These are phyloP conservation scores for Xestia c-nigrum DNA, from an alignment of 2,888 invertebrate species.

Conservation along the genomic window DNA sequence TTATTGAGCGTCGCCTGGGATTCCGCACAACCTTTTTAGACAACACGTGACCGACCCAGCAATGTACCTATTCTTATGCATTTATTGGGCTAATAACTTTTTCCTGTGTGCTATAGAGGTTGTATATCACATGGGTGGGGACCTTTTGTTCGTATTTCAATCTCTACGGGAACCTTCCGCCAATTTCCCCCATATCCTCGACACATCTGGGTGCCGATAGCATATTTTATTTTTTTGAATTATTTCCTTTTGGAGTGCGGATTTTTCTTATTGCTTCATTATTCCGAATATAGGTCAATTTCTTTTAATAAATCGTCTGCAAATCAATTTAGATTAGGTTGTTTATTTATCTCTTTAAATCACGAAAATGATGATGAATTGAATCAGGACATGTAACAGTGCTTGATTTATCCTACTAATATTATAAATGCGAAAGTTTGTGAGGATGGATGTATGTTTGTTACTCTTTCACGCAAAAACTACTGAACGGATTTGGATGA, in stretches of 20 bases:
- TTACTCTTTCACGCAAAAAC: too few relatives aligned
- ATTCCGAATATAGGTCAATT: slow-evolving; percentile 26
- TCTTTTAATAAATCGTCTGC: slow-evolving; percentile 9
- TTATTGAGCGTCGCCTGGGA: slow-evolving; percentile 32
- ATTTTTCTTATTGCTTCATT: slow-evolving; percentile 35
- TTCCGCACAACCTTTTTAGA: slow-evolving; percentile 44
- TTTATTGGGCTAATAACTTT: slow-evolving; percentile 50
- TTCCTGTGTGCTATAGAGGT: slow-evolving; percentile 22
- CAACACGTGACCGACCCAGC: slow-evolving; percentile 50
- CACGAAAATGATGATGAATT: neutral
- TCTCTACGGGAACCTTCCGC: slow-evolving; percentile 51
- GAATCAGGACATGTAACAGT: slow-evolving; percentile 7
- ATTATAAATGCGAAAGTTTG: too few relatives aligned
- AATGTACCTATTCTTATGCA: slow-evolving; percentile 8
- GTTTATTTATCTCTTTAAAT: neutral
- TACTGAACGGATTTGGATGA: too few relatives aligned
- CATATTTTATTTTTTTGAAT: slow-evolving; percentile 60
- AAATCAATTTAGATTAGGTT: neutral
- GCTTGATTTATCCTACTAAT: neutral
- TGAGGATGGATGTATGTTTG: too few relatives aligned
- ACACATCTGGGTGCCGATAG: slow-evolving; percentile 54
- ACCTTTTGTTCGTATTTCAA: slow-evolving; percentile 60
- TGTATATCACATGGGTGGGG: slow-evolving; percentile 42
- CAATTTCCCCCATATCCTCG: slow-evolving; percentile 59
- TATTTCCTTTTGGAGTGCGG: slow-evolving; percentile 38